Evolutionary conservation across 2,797 vertebrate species (phyloP), one percentile per base, ranked within the genome.

Genomic region (Ibycter americanus): DNA sequence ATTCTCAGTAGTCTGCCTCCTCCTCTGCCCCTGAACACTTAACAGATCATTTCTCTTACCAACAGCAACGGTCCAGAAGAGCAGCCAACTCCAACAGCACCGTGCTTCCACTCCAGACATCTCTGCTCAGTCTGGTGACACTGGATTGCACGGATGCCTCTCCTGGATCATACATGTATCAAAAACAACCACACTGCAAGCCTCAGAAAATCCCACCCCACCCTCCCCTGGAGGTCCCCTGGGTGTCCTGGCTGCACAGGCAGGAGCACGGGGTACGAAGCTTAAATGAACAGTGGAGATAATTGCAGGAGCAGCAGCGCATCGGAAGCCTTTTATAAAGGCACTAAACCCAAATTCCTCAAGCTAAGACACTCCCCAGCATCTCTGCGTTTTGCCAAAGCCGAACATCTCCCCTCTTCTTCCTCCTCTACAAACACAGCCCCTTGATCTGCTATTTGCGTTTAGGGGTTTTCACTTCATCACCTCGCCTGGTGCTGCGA

Each of bases 281-380:
- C 25, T 32, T 21, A 61, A 66, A 38, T 0, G 25, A 47, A 31
- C 22, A 38, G 8, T 0, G 0, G 42, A 63, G 32, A 20, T 7
- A 22, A 21, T 0, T 1, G 12, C 59, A 25, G n/a, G 22, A 38
- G 47, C 47, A 34, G 77, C 8, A 32, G 25, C 3, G 0, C 23
- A 3, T 10, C 2, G 0, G 25, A 61, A 67, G 42, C 31, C 8
- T 8, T 1, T 10, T 27, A 38, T 6, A 56, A 46, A 82, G 46
- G 49, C 49, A 20, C 34, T 31, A 8, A 61, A n/a, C 32, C 18
- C 8, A 26, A 55, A 26, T 25, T 68, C 66, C 46, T 20, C 6
- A 38, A 46, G 42, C 54, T 34, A 32, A 55, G 46, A 21, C 3
- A 2, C 29, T 4, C 5, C 32, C 46, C 38, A 49, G 10, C 13